Evolutionary conservation across 1,140 invertebrate genomes (phyloP), one percentile per base, ranked within the genome.

Genomic region (Archegozetes longisetosus): DNA sequence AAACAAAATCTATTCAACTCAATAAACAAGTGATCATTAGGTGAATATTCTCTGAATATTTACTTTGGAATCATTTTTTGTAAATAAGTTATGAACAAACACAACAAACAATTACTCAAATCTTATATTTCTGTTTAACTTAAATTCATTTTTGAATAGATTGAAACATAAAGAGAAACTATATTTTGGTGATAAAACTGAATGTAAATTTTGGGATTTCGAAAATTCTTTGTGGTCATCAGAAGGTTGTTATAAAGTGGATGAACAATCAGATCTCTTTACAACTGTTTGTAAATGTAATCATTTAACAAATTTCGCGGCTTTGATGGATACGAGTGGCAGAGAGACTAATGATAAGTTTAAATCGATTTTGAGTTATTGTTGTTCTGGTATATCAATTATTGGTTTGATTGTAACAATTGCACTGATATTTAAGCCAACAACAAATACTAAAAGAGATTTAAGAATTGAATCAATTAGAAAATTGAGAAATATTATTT

Each of bases 271-370:
- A 20, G 29, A 17, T 52, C 23, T 6, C 9, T n/a, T 17, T 24
- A 9, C 50, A 13, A 59, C 73, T 12, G 67, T 70, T 17, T 76
- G 75, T 64, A 62, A 69, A 56, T 76, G 75, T 66, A 62, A 70
- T 60, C 75, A 76, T 64, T 67, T 76, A 2, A 76, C 75, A 6
- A 74, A 74, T 65, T 76, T 76, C 65, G 74, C 74, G 47, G 68
- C 68, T 47, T 74, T 96, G 17, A 84, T 92, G 53, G 89, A 94
- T 58, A 58, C 68, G n/a, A 47, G 61, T 29, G 65, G 68, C 17
- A 24, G 60, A 51, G 48, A 65, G n/a, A 2, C 29, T 28, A 26
- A 57, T 4, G 40, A 53, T 17, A 17, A 25, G 14, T 25, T 62
- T n/a, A 58, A 62, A 13, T 49, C 57, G 0, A n/a, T 60, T 2